phyloP scores from a whole-genome alignment of 2,888 invertebrate species.

The Junonia oenone region DNA sequence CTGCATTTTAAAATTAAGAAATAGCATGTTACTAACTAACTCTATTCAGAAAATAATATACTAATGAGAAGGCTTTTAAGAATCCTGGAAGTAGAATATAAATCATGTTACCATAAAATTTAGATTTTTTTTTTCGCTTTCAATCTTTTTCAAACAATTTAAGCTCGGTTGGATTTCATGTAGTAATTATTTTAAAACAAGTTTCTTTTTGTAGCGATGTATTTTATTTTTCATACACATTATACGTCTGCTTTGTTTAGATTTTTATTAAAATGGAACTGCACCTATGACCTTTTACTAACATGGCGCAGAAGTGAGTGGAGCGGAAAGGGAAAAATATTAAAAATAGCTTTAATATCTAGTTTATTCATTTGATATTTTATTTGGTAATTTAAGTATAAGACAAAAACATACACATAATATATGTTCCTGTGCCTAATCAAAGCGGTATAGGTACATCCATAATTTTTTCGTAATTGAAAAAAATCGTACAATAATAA shows the following conservation, averaged over 20 bases:
- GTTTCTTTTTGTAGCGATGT: not conserved
- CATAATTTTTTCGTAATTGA: no score
- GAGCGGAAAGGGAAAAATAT: no score
- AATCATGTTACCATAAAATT: not conserved
- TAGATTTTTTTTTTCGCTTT: no score
- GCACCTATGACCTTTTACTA: not conserved
- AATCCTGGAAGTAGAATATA: conserved; percentile 7
- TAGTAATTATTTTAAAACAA: not conserved
- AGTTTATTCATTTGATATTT: no score
- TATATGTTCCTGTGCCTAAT: no score
- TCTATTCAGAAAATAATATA: conserved; percentile 2
- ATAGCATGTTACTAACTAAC: not conserved
- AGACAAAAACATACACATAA: no score
- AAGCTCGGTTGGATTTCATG: not conserved
- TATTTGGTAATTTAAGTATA: no score
- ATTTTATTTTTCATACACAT: not conserved
- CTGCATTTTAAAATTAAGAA: not conserved
- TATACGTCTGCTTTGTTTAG: not conserved
- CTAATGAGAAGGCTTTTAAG: conserved; percentile 6
- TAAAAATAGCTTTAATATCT: no score
- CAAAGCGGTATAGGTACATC: no score
- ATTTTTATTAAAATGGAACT: not conserved
- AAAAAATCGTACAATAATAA: no score
- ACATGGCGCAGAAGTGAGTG: no score
- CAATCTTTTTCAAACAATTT: not conserved